These are phyloP conservation scores for Takifugu rubripes DNA, from an alignment of 2,797 vertebrate species.

Conservation along the genomic window DNA sequence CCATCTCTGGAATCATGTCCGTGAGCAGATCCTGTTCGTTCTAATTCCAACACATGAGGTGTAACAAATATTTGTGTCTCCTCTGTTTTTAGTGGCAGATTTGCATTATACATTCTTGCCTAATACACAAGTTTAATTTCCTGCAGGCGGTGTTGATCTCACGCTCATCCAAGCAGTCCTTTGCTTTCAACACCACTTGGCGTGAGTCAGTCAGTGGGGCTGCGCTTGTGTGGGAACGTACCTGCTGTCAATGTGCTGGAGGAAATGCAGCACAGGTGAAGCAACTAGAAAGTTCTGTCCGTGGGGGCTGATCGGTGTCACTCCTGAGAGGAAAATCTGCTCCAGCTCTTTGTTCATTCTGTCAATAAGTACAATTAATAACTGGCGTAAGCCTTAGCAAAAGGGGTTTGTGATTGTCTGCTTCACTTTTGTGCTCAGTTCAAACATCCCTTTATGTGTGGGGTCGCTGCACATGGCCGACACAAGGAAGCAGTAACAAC, in stretches of 20 bases:
- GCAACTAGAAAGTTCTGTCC: conserved; percentile 7
- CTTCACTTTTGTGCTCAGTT: too few species aligned
- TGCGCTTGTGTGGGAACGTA: conserved; percentile 22
- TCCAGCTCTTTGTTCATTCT: neutral
- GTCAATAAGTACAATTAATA: neutral
- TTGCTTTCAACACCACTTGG: conserved; percentile 10
- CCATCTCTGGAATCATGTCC: conserved; percentile 43
- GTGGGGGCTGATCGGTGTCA: conserved; percentile 12
- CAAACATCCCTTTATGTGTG: too few species aligned
- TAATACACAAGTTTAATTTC: conserved; percentile 34
- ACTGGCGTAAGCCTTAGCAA: neutral
- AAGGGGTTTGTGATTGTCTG: neutral
- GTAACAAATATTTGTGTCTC: conserved; percentile 64
- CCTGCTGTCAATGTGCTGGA: conserved; percentile 28
- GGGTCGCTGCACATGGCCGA: too few species aligned
- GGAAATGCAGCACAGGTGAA: conserved; percentile 35
- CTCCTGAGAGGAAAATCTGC: neutral
- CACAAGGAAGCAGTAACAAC: too few species aligned
- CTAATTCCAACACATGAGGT: conserved; percentile 58
- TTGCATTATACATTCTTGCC: conserved; percentile 44
- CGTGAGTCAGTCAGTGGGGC: conserved; percentile 33
- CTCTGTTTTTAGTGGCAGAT: conserved; percentile 63
- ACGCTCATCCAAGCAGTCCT: conserved; percentile 39
- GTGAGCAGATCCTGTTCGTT: conserved; percentile 53
- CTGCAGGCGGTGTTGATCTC: conserved; percentile 21